These are phyloP conservation scores for Chroicocephalus ridibundus DNA, from an alignment of 2,113 vertebrate species.

Conservation along the genomic window DNA sequence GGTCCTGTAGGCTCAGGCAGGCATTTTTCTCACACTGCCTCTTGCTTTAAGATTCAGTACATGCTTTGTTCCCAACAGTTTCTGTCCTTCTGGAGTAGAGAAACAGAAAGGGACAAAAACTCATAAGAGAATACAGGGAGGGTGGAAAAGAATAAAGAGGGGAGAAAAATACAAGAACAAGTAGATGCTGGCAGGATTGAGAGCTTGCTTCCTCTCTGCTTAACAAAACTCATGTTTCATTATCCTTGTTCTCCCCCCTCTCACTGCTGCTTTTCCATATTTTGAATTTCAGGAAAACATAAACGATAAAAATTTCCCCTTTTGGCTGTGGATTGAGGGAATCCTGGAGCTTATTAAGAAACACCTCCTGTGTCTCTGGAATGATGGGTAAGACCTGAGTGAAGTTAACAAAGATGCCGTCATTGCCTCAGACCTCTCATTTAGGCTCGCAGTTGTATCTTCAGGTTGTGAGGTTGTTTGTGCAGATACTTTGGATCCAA, in stretches of 20 bases:
- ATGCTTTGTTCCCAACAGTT: background rate
- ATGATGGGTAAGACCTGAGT: slow-evolving; percentile 87
- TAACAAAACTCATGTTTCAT: background rate
- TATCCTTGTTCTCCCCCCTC: background rate
- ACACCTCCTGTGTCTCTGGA: slow-evolving; percentile 92
- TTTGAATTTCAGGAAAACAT: slow-evolving; percentile 83
- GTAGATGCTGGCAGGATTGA: background rate
- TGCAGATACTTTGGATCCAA: background rate
- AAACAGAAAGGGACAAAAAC: background rate
- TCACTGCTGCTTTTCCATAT: background rate
- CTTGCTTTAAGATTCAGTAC: background rate
- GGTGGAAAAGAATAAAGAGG: background rate
- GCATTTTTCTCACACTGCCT: background rate
- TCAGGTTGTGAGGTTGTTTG: background rate
- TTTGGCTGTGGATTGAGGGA: slow-evolving; percentile 97
- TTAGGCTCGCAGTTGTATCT: background rate
- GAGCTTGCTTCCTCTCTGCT: background rate
- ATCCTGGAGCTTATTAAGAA: slow-evolving; percentile 96
- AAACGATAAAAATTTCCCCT: slow-evolving; percentile 86
- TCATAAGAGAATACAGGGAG: background rate
- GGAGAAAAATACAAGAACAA: background rate
- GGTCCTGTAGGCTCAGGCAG: background rate
- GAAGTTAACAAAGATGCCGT: background rate
- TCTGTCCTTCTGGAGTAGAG: background rate
- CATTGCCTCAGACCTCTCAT: background rate